Conservation (phyloP, 2,113 vertebrate species). For the Ammospiza nelsoni region DNA sequence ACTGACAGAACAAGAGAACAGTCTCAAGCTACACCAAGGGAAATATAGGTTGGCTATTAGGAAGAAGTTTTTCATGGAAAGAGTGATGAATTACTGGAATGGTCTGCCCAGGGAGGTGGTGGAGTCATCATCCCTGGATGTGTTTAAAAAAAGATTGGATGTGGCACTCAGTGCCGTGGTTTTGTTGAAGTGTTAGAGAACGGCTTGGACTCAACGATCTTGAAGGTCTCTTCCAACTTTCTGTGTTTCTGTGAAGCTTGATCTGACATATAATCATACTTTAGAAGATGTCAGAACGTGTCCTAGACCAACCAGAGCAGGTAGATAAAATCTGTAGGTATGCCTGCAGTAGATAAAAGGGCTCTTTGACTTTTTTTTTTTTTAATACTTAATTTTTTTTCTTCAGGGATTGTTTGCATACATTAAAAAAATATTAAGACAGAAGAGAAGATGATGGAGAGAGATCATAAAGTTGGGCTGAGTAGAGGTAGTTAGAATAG, state of each 20-base stretch:
- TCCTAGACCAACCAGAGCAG: background rate
- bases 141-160: too few species aligned
- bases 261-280: background rate
- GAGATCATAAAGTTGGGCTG: background rate
- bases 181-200: too few species aligned
- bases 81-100: too few species aligned
- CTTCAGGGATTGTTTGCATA: background rate
- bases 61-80: too few species aligned
- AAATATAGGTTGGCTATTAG: too few species aligned
- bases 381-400: background rate
- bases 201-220: too few species aligned
- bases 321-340: background rate
- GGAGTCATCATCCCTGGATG: too few species aligned
- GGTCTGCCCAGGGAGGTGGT: too few species aligned
- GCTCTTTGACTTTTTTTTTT: background rate
- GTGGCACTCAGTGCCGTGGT: too few species aligned
- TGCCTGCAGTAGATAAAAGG: background rate
- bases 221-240: too few species aligned
- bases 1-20: too few species aligned
- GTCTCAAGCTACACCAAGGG: too few species aligned
- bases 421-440: background rate
- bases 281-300: background rate
- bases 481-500: background rate
- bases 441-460: background rate
- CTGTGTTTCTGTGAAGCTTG: background rate